Percentiles rank a stretch among this genome's conserved stretches.
Conservation (phyloP, 2,888 invertebrate species). For the Rhabditoides inermis region DNA sequence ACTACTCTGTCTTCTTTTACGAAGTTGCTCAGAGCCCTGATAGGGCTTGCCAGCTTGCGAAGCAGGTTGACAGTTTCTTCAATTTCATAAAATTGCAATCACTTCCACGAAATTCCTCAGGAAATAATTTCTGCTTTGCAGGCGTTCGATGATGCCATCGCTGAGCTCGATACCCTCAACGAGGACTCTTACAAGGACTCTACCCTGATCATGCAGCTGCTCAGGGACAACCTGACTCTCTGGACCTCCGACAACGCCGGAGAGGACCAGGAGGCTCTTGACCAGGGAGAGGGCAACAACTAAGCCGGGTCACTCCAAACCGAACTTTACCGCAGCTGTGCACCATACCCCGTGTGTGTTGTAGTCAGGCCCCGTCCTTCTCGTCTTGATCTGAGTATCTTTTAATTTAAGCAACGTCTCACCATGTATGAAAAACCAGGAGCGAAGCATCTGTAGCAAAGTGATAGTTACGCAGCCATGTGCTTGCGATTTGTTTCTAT, state of each 20-base stretch:
- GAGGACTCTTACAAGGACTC: conserved; percentile 99
- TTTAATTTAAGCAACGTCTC: conserved; percentile 8
- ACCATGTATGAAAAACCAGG: conserved; percentile 6
- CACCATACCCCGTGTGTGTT: background rate
- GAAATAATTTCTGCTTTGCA: no score
- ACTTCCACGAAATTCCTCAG: background rate
- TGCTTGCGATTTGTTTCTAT: conserved; percentile 9
- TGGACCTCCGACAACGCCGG: conserved; percentile 57
- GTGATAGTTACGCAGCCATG: conserved; percentile 3
- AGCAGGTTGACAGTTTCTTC: conserved; percentile 67
- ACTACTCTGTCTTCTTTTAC: conserved; percentile 99
- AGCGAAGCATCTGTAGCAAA: conserved; percentile 6
- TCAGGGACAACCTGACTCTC: conserved; percentile 55
- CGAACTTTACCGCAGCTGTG: conserved; percentile 1
- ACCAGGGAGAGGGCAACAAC: conserved; percentile 33
- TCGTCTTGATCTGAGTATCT: conserved; percentile 11
- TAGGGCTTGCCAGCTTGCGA: conserved; percentile 95
- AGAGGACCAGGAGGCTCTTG: conserved; percentile 67
- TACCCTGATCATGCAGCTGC: conserved; percentile 98
- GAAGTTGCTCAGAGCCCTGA: conserved; percentile 98
- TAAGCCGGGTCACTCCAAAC: conserved; percentile 9
- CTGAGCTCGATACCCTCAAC: conserved; percentile 95
- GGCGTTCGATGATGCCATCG: conserved; percentile 99
- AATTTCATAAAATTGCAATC: background rate
- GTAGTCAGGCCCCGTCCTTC: conserved; percentile 7